Conservation (phyloP, 2,113 vertebrate genomes). For the Chaetops frenatus region DNA sequence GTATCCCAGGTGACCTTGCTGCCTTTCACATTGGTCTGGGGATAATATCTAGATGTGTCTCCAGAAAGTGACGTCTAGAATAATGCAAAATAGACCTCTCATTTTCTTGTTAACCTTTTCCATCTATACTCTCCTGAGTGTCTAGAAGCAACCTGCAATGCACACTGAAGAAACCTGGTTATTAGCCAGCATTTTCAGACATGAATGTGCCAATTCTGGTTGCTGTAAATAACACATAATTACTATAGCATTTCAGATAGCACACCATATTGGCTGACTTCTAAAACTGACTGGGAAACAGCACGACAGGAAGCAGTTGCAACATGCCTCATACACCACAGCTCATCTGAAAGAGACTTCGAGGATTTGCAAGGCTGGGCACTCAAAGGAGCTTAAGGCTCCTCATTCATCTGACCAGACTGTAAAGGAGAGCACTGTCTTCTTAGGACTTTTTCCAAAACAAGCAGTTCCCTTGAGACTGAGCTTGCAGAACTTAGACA, state of each 20-base stretch:
- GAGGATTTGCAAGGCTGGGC: neutral
- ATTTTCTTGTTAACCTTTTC: neutral
- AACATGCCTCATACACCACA: neutral
- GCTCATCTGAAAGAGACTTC: neutral
- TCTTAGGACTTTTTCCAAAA: neutral
- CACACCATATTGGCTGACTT: conserved; percentile 50
- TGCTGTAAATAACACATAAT: conserved; percentile 57
- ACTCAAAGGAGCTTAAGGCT: neutral
- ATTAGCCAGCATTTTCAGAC: conserved; percentile 46
- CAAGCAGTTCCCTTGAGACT: neutral
- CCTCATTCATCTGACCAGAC: neutral
- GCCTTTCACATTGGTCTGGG: neutral
- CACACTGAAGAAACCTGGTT: conserved; percentile 19
- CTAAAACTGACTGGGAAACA: conserved; percentile 34
- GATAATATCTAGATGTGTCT: neutral
- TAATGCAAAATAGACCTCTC: neutral
- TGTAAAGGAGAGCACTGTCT: neutral
- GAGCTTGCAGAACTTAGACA: neutral
- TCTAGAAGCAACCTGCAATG: neutral
- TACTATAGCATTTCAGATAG: conserved; percentile 53
- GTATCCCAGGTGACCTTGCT: neutral
- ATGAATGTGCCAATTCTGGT: conserved; percentile 42
- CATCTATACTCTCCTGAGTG: neutral
- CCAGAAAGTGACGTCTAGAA: neutral
- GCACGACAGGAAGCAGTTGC: conserved; percentile 35